These are phyloP conservation scores for Amphiduros pacificus DNA, from an alignment of 2,888 invertebrate genomes.

Conservation along the genomic window DNA sequence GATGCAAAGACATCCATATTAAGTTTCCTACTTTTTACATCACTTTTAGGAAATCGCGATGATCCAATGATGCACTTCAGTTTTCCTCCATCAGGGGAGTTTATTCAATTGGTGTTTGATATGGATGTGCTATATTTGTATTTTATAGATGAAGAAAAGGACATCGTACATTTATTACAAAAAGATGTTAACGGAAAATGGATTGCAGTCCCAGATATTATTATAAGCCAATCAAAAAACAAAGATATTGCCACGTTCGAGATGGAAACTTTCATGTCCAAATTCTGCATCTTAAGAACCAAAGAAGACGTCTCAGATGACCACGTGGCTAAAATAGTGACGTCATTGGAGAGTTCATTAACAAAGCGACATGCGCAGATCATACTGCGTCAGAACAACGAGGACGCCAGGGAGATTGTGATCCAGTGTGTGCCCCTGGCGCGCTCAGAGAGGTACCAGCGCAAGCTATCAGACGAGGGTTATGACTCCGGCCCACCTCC, in stretches of 20 bases:
- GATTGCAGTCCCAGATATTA: constrained; percentile 31
- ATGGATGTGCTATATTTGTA: neutral
- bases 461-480: constrained; percentile 38
- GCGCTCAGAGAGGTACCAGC: constrained; percentile 36
- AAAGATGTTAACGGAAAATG: constrained; percentile 35
- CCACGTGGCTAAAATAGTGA: constrained; percentile 38
- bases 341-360: constrained; percentile 34
- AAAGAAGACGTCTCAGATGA: constrained; percentile 28
- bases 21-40: no score
- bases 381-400: constrained; percentile 42
- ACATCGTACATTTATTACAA: constrained; percentile 39
- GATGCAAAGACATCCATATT: no score
- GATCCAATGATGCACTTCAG: no score
- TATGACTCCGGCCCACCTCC: constrained; percentile 44
- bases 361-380: constrained; percentile 37
- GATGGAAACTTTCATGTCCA: neutral
- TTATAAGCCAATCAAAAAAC: constrained; percentile 39
- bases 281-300: constrained; percentile 37
- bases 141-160: constrained; percentile 39
- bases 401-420: constrained; percentile 35
- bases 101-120: no score
- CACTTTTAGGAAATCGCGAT: no score
- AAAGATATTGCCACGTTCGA: constrained; percentile 50
- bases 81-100: no score
- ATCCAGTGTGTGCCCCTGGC: constrained; percentile 35